A percentile compares a stretch with the other conserved stretches of the same genome.
phyloP scores from a whole-genome alignment of 2,888 invertebrate species.

The Podabrus alpinus region DNA sequence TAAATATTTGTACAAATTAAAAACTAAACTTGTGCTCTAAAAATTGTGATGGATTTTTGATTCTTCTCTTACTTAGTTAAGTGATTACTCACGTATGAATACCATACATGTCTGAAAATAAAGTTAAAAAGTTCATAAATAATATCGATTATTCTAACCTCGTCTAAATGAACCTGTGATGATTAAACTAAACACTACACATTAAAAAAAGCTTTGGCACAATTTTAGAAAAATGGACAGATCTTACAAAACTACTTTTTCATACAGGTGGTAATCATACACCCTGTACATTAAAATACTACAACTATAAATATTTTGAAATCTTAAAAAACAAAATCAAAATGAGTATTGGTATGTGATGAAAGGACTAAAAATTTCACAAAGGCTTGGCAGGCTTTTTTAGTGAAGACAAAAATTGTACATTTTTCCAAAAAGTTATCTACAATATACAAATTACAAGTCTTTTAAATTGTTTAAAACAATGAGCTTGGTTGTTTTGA shows the following conservation, averaged over 20 bases:
- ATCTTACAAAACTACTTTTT: background rate
- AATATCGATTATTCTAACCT: background rate
- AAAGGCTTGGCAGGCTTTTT: background rate
- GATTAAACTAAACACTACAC: background rate
- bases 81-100: constrained; percentile 6
- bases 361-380: background rate
- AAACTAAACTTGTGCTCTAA: background rate
- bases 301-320: background rate
- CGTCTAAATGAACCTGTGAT: background rate
- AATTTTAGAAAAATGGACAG: background rate
- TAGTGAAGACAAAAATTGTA: background rate
- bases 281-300: background rate
- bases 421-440: constrained; percentile 3
- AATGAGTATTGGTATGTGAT: background rate
- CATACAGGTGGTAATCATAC: background rate
- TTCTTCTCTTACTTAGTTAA: background rate
- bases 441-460: constrained; percentile 8
- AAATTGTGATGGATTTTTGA: background rate
- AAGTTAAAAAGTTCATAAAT: background rate
- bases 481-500: background rate
- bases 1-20: background rate
- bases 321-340: background rate
- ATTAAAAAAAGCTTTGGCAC: background rate
- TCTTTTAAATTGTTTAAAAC: constrained; percentile 9
- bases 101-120: constrained; percentile 13